Conservation (phyloP, 2,113 vertebrate species). For the Elaphurus davidianus region DNA sequence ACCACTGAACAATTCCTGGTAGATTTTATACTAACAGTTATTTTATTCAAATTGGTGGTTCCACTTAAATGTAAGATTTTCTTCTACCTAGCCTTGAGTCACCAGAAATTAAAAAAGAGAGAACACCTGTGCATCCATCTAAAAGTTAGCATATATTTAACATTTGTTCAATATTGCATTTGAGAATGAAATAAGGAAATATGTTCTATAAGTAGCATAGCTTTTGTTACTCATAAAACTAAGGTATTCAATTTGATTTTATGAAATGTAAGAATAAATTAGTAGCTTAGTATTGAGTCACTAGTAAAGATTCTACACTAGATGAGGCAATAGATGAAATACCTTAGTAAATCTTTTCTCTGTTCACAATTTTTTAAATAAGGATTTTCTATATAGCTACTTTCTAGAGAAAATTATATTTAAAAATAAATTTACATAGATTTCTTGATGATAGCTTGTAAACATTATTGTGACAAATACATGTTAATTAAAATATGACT, state of each 20-base stretch:
- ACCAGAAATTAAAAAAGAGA: constrained; percentile 36
- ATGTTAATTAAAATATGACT: neutral
- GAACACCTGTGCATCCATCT: neutral
- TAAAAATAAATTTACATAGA: neutral
- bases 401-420: neutral
- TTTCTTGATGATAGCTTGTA: neutral
- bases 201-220: neutral
- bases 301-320: neutral
- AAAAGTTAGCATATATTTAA: constrained; percentile 19
- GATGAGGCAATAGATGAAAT: neutral
- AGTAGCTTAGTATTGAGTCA: constrained; percentile 34
- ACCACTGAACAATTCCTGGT: neutral
- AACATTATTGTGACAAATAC: neutral
- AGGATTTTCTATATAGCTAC: neutral
- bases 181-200: constrained; percentile 1
- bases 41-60: constrained; percentile 31
- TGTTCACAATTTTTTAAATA: neutral
- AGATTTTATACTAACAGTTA: neutral
- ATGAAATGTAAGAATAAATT: constrained; percentile 46
- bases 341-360: neutral
- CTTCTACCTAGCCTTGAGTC: neutral
- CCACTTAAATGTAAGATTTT: neutral
- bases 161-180: constrained; percentile 39
- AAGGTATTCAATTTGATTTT: constrained; percentile 57
- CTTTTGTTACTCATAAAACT: constrained; percentile 39